phyloP scores from a whole-genome alignment of 2,888 invertebrate species.

The Drosophila tanythrix region DNA sequence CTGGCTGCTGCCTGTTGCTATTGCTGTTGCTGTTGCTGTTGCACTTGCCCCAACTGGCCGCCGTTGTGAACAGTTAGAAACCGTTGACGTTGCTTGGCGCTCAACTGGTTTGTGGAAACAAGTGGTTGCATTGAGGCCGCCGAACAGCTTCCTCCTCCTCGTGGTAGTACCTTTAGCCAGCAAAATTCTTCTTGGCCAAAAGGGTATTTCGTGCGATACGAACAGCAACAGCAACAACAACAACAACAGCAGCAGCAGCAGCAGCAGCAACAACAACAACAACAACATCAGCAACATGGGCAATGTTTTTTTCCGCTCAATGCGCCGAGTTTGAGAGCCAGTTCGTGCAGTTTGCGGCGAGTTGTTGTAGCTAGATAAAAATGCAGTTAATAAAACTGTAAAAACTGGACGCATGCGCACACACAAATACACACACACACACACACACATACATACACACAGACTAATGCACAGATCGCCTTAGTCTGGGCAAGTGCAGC shows the following conservation, averaged over 20 bases:
- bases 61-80: conserved; percentile 68
- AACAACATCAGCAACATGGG: conserved; percentile 37
- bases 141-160: conserved; percentile 62
- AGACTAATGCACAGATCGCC: not conserved
- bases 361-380: conserved; percentile 74
- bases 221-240: conserved; percentile 33
- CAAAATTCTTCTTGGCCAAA: conserved; percentile 74
- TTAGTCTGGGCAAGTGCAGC: conserved; percentile 73
- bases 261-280: not conserved
- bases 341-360: conserved; percentile 75
- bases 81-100: conserved; percentile 51
- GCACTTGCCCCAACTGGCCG: conserved; percentile 61
- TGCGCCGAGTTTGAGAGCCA: conserved; percentile 68
- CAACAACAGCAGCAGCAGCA: conserved; percentile 20
- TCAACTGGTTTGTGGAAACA: conserved; percentile 70
- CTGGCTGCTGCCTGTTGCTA: conserved; percentile 15
- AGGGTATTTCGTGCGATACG: conserved; percentile 78
- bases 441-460: conserved; percentile 23
- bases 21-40: conserved; percentile 26
- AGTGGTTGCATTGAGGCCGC: conserved; percentile 41
- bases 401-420: conserved; percentile 84
- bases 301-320: conserved; percentile 75
- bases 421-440: conserved; percentile 42
- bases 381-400: conserved; percentile 83
- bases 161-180: conserved; percentile 59